Conservation (phyloP, 2,797 vertebrate genomes). For the Tokudaia tokunoshimensis region DNA sequence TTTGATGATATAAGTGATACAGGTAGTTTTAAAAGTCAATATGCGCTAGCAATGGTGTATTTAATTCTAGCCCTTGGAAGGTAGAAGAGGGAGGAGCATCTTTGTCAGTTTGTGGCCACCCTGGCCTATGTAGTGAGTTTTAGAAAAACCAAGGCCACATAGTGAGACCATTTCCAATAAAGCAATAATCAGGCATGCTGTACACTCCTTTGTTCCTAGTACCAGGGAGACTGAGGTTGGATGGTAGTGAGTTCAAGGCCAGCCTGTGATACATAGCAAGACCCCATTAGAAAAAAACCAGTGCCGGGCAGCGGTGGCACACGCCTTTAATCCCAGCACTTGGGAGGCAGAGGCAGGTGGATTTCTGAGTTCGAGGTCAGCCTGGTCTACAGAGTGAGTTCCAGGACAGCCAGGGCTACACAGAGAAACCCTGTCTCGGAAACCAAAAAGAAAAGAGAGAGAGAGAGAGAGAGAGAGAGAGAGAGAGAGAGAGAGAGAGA, state of each 20-base stretch:
- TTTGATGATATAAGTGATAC: slow-evolving; percentile 10
- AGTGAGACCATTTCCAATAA: neutral
- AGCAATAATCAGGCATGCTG: neutral
- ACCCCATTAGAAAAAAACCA: neutral
- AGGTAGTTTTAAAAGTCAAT: neutral
- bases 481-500: too few relatives aligned
- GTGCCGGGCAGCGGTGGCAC: too few relatives aligned
- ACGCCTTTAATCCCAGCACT: too few relatives aligned
- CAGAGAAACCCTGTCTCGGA: too few relatives aligned
- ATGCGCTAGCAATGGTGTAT: neutral
- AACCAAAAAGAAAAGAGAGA: too few relatives aligned
- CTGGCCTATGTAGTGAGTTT: neutral
- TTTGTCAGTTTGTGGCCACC: neutral
- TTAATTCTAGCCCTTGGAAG: neutral
- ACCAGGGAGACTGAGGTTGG: neutral
- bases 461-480: too few relatives aligned
- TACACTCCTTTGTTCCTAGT: neutral
- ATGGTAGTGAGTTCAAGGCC: neutral
- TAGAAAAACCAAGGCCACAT: neutral
- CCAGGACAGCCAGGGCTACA: too few relatives aligned
- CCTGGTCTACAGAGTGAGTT: too few relatives aligned
- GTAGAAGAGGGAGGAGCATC: neutral
- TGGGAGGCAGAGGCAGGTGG: too few relatives aligned
- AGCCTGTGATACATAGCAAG: neutral
- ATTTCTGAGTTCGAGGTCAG: too few relatives aligned